phyloP scores from a whole-genome alignment of 2,888 invertebrate genomes.

The Limnephilus auricula region DNA sequence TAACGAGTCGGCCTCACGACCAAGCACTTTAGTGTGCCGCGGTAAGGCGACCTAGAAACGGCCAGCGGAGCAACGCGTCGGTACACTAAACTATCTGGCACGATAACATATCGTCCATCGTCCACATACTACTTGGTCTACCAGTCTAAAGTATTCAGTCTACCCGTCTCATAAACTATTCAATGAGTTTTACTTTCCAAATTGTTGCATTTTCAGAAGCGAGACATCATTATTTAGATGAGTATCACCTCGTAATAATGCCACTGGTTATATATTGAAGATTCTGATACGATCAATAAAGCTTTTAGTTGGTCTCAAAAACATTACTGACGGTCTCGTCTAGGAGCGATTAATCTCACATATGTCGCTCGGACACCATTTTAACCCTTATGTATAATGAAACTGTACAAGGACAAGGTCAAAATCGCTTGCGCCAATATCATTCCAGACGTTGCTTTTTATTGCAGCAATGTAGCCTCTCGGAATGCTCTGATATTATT shows the following conservation, averaged over 20 bases:
- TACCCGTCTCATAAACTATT: background rate
- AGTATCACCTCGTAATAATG: background rate
- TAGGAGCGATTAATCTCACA: background rate
- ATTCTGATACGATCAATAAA: background rate
- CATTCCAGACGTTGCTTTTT: no score
- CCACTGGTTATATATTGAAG: background rate
- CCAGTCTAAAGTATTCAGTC: background rate
- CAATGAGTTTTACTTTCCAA: slow-evolving; percentile 14
- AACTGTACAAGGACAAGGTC: no score
- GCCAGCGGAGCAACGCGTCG: background rate
- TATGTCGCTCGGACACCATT: no score
- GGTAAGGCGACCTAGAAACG: slow-evolving; percentile 23
- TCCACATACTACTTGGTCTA: background rate
- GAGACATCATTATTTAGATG: background rate
- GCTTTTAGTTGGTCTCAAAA: background rate
- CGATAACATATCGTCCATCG: background rate
- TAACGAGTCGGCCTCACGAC: slow-evolving; percentile 4
- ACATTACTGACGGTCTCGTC: background rate
- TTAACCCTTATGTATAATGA: no score
- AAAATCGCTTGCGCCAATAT: no score
- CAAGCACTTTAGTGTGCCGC: background rate
- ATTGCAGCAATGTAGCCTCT: no score
- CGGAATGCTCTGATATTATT: no score
- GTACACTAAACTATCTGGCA: slow-evolving; percentile 17
- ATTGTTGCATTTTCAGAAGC: background rate